These are phyloP conservation scores for Junonia oenone DNA, from an alignment of 2,888 invertebrate species.

Conservation along the genomic window DNA sequence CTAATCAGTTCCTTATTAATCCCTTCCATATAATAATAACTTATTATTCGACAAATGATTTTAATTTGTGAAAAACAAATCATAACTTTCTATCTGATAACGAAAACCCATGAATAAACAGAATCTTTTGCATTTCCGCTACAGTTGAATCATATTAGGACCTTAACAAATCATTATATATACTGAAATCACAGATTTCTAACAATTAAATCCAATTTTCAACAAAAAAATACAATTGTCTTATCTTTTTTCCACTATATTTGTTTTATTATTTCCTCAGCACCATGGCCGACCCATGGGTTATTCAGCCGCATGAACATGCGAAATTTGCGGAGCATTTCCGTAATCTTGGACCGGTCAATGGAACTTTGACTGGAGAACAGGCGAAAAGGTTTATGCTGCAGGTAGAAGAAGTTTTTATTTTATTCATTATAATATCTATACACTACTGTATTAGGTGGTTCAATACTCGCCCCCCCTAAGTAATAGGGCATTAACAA, in stretches of 20 bases:
- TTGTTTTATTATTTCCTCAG: slow-evolving; percentile 13
- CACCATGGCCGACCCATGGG: slow-evolving; percentile 88
- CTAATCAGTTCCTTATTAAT: slow-evolving; percentile 35
- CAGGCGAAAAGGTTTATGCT: slow-evolving; percentile 96
- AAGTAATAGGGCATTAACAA: too few relatives aligned
- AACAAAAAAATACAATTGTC: too few relatives aligned
- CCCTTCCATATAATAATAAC: neutral
- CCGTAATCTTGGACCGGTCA: slow-evolving; percentile 89
- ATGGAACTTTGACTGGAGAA: slow-evolving; percentile 93
- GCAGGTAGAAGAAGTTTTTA: too few relatives aligned
- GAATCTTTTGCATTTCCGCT: neutral
- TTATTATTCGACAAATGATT: neutral
- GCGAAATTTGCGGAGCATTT: slow-evolving; percentile 95
- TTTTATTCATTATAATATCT: too few relatives aligned
- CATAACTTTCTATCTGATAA: neutral
- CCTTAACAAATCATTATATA: neutral
- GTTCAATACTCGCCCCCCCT: too few relatives aligned
- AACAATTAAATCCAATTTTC: too few relatives aligned
- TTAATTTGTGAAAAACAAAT: neutral
- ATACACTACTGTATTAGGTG: too few relatives aligned
- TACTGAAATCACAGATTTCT: too few relatives aligned
- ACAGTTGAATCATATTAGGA: too few relatives aligned
- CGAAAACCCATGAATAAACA: neutral
- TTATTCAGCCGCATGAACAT: slow-evolving; percentile 91
- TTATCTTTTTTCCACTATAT: neutral